These are phyloP conservation scores for Decapterus maruadsi DNA, from an alignment of 2,797 vertebrate genomes.

Conservation along the genomic window DNA sequence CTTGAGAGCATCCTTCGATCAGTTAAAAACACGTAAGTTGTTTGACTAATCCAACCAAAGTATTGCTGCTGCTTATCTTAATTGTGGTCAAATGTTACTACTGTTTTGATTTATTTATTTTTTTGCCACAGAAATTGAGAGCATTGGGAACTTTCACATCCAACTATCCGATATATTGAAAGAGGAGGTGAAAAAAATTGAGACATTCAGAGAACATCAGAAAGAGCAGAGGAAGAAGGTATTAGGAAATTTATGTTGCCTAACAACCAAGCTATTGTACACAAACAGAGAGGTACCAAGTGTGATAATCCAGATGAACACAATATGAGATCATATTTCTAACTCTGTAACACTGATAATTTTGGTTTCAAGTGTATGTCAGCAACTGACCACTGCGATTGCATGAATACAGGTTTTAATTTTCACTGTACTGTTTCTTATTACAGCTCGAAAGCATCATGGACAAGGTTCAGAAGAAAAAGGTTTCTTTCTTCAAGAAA, in stretches of 20 bases:
- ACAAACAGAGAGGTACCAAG: neutral
- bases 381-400: neutral
- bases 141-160: conserved; percentile 93
- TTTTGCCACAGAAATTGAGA: conserved; percentile 90
- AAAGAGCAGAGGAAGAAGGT: conserved; percentile 98
- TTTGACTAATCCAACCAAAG: neutral
- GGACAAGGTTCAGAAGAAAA: conserved; percentile 94
- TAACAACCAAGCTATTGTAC: conserved; percentile 1
- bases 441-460: conserved; percentile 93
- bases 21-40: conserved; percentile 92
- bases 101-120: neutral
- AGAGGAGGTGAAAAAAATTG: conserved; percentile 93
- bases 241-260: conserved; percentile 27
- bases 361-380: neutral
- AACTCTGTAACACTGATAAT: neutral
- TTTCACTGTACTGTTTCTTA: conserved; percentile 2
- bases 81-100: neutral
- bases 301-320: neutral
- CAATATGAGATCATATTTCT: neutral
- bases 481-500: conserved; percentile 90
- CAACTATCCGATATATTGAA: conserved; percentile 90
- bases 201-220: conserved; percentile 94
- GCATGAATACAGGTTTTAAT: neutral
- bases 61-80: neutral
- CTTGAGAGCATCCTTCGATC: conserved; percentile 91